Evolutionary conservation across 2,113 vertebrate species (phyloP), one percentile per base, ranked within the genome.

Genomic region (Alethe diademata): DNA sequence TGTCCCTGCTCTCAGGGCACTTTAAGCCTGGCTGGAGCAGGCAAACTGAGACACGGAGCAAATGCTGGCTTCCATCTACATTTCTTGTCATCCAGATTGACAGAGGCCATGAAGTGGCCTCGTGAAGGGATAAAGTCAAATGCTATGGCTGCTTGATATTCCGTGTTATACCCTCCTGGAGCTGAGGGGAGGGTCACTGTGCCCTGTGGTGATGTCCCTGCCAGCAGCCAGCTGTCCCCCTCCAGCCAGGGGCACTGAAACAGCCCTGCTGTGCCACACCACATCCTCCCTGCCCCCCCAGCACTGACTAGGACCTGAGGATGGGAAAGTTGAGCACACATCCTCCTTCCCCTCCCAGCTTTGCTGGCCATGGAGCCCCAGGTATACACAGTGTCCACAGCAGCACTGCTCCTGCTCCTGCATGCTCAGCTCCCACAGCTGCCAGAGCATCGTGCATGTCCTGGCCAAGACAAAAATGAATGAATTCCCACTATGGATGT

Each of bases 41-140:
- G 74, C 78, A 88, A 90, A 94, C 70, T 66, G 92, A 97, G 95
- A 95, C 92, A 54, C 0, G 0, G 62, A 95, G 83, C 95, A 97
- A 96, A 96, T 96, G 95, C 82, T 92, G 82, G 54, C 82, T 95
- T 92, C 90, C 75, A 78, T 84, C 95, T 65, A 79, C 25, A 25
- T 48, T 20, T 71, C 89, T 76, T 90, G 79, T 92, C 93, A 96
- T 19, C 47, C n/a, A 1, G 92, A 93, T 65, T 95, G 91, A 95
- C 95, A 91, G 90, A 82, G 70, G 45, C 54, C 54, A 60, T 67
- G 66, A 47, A 95, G 78, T 47, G 73, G 92, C 50, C 82, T 87
- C 84, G 31, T 3, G 31, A 50, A 94, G 64, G 95, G 80, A 89
- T 71, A 76, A 89, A 91, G 88, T 53, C 90, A 92, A 54, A 82